Evolutionary conservation across 2,113 vertebrate species (phyloP), one percentile per base, ranked within the genome.

Genomic region (Lanius ludovicianus): DNA sequence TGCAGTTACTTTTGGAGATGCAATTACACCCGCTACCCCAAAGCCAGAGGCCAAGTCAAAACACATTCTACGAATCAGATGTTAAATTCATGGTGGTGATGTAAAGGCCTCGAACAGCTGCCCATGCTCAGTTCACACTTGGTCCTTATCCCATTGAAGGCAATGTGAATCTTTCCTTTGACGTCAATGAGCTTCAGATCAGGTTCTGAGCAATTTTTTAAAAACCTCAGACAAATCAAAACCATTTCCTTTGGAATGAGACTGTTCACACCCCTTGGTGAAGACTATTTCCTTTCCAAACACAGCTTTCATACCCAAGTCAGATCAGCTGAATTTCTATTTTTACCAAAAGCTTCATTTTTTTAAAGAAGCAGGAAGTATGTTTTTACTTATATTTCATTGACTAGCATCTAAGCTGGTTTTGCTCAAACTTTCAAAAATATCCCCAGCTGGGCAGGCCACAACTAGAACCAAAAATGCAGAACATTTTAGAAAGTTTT

Each of bases 161-260:
- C 71, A 71, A 83, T 87, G 64, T 87, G 93, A 87, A 90, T 89
- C 86, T 90, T 95, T 81, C 68, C 83, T 95, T 95, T 97, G 96
- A 97, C 96, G 93, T 97, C 96, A 97, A 84, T 91, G 84, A 89
- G 95, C 86, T 95, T 87, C 84, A 95, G 76, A 96, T 95, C 89
- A 92, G 89, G 69, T 96, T 73, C 83, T 89, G 63, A 95, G 69
- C 80, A 92, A n/a, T 87, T 95, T 94, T 92, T 84, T 44, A 1
- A 78, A 95, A 97, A 95, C 96, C 96, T 95, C 96, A 97, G 80
- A 89, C 89, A 96, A 97, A 97, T 97, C 94, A 97, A 96, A 97
- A 96, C 95, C 95, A 96, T 95, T 93, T 97, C 91, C 35, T 75
- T 95, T 92, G 89, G 86, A 96, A 96, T 70, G 15, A 89, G 77